These are phyloP conservation scores for Oncorhynchus nerka DNA, from an alignment of 2,113 vertebrate species.

Conservation along the genomic window DNA sequence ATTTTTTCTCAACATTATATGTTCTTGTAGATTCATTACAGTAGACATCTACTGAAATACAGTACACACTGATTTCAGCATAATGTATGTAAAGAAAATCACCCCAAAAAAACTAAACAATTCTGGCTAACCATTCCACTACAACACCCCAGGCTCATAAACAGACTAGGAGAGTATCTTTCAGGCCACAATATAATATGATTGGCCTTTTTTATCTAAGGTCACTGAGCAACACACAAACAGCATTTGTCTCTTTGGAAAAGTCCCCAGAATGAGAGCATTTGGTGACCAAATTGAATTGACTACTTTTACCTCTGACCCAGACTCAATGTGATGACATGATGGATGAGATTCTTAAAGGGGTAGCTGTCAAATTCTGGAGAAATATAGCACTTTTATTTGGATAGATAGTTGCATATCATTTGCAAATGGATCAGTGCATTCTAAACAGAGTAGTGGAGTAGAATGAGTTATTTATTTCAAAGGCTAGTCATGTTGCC, in stretches of 20 bases:
- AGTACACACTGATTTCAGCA: background rate
- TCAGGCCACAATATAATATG: background rate
- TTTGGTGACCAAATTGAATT: background rate
- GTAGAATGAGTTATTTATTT: no score
- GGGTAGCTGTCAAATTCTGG: background rate
- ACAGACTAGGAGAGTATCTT: background rate
- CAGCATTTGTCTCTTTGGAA: background rate
- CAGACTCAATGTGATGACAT: background rate
- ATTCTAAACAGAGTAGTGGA: no score
- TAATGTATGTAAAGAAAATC: background rate
- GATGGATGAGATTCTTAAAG: background rate
- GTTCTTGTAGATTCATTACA: background rate
- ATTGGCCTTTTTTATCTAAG: background rate
- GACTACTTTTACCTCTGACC: background rate
- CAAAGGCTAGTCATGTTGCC: no score
- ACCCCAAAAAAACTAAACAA: no score
- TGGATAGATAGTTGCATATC: no score
- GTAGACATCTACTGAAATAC: background rate
- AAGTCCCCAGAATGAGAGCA: background rate
- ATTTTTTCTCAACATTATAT: slow-evolving; percentile 7
- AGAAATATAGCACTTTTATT: no score
- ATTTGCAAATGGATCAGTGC: no score
- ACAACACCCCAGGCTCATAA: background rate
- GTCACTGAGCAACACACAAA: background rate
- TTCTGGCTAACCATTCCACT: no score